Evolutionary conservation across 2,113 vertebrate genomes (phyloP).

Genomic region (Sialia sialis): DNA sequence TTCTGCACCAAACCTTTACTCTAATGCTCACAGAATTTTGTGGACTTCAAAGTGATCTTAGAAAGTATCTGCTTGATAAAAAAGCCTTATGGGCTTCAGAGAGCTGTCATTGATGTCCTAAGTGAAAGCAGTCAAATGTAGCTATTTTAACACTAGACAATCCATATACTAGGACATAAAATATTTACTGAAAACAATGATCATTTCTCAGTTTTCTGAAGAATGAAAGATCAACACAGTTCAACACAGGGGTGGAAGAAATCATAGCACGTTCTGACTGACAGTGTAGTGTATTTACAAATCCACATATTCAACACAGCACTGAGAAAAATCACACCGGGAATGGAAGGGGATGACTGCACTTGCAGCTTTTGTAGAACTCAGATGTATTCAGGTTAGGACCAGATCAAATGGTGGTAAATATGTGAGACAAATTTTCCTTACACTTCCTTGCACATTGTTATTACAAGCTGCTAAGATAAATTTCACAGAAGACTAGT

Average conservation of each 20-base stretch:
- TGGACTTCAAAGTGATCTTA: background rate
- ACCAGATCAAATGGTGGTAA: background rate
- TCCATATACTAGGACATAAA: background rate
- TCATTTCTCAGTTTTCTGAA: background rate
- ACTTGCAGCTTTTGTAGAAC: background rate
- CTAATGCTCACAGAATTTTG: background rate
- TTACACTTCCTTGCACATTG: background rate
- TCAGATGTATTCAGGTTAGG: background rate
- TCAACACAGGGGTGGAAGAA: background rate
- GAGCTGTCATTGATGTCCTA: background rate
- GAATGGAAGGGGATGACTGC: background rate
- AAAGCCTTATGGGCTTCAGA: background rate
- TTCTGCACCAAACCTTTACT: background rate
- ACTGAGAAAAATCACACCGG: background rate
- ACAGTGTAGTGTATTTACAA: background rate
- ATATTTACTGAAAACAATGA: background rate
- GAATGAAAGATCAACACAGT: background rate
- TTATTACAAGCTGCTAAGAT: background rate
- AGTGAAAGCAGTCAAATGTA: background rate
- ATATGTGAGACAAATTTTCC: background rate
- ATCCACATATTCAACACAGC: background rate
- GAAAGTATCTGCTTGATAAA: background rate
- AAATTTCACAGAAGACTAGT: background rate
- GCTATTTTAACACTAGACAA: background rate
- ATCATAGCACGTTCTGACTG: background rate